Base-by-base conservation (phyloP, 30 jellyfish, hydroid and myxozoan species). In the Rhopilema esculentum region DNA sequence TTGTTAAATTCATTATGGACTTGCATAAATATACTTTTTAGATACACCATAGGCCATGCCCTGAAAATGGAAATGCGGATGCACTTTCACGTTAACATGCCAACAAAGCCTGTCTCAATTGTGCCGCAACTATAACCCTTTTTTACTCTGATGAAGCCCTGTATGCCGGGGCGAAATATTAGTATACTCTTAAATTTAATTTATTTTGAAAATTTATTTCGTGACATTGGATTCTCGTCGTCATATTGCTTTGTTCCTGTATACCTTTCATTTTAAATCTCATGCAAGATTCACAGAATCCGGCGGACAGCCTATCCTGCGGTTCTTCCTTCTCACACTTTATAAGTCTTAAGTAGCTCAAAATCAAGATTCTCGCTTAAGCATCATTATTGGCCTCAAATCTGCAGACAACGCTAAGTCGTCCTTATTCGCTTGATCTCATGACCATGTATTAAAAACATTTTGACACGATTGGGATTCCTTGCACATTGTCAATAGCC, bases 31-130 rank as follows among this genome's bases (percentile, higher is more conserved):
- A 26, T 31, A 4, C 27, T 26, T 82, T 82, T 69, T 49, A n/a
- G 27, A 74, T 67, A 32, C 83, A 24, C 32, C 84, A 82, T 82
- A 48, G 91, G 30, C 91, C 72, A 18, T 86, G 91, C 32, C 16
- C 72, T 16, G 49, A 33, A 26, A 33, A 82, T 67, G 30, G 23
- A 16, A 82, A 82, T 82, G 84, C 91, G 1, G 91, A 82, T 49
- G 85, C 91, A 18, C 75, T 75, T 64, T 51, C 86, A 64, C 74
- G 72, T 75, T n/a, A 49, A 27, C 71, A 27, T 21, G 73, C 70
- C 70, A 27, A 74, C 30, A 40, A 40, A 19, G 20, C 79, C 82
- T 8, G 15, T 50, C 20, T 29, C 0, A 61, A 9, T 12, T 81
- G 91, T 48, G 82, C 77, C 17, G 49, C 91, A 32, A 81, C 77